Base-by-base conservation (phyloP, 2,113 vertebrate genomes). In the Megaptera novaeangliae region DNA sequence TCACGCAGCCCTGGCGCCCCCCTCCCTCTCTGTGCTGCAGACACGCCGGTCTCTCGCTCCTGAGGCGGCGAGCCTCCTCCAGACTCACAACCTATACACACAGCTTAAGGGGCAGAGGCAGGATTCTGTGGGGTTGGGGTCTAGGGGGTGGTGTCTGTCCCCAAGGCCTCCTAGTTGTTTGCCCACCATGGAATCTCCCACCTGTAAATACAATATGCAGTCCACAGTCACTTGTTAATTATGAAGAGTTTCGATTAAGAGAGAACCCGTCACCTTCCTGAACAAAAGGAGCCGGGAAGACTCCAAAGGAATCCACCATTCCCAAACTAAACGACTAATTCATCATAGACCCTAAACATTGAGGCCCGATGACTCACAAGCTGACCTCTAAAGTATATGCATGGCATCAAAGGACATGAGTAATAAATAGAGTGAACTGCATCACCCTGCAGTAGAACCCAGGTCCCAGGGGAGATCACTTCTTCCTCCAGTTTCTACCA, bases 11-110 rank as follows among this genome's bases (percentile, higher is more conserved):
- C 20, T 2, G 34, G 49, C 15, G 15, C 15, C n/a, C 15, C n/a
- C 0, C 3, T 36, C 46, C 3, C 25, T 59, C 0, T 0, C 27
- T 34, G 2, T 10, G 34, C 15, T 27, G 23, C 39, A 68, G 68
- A 88, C 59, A n/a, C 31, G 59, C 18, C n/a, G 46, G 85, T 66
- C 39, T 39, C 59, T 49, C 21, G 10, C 10, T 31, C 36, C 74
- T 29, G 3, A 34, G 34, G 21, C 12, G 46, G 25, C 15, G 17
- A 49, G 34, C 27, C 41, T 59, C 74, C 44, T 64, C 31, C 49
- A 52, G 29, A 39, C 21, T 61, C 61, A 68, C 41, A 44, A 68
- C 61, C 39, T 29, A 36, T 0, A n/a, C 44, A 55, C 63, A 78
- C 4, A 52, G 49, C n/a, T 39, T 46, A 69, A 93, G 78, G 20